phyloP scores from a whole-genome alignment of 1,140 invertebrate genomes.

The Berghia stephanieae region DNA sequence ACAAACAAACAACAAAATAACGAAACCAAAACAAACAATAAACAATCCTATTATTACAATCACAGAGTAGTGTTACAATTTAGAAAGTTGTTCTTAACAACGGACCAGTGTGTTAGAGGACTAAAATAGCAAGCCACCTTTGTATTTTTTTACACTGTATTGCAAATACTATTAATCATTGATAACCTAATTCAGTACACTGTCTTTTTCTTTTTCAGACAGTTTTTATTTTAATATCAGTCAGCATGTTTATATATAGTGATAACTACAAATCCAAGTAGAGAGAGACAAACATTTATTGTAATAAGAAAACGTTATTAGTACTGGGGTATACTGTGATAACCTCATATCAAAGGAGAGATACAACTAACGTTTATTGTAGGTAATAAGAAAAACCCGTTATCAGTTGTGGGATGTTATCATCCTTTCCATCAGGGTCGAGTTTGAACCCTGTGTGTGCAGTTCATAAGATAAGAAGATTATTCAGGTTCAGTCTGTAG shows the following conservation, averaged over 20 bases:
- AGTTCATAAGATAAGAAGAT: too few species aligned
- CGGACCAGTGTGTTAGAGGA: neutral
- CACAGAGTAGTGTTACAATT: neutral
- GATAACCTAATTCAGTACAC: too few species aligned
- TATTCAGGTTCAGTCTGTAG: too few species aligned
- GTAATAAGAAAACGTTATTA: neutral
- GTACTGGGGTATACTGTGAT: neutral
- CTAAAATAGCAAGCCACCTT: neutral
- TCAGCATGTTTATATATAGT: neutral
- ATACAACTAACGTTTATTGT: neutral
- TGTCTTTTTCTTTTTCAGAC: neutral
- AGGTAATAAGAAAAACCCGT: neutral
- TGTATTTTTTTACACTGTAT: neutral
- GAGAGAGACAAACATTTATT: neutral
- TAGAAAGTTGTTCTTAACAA: neutral
- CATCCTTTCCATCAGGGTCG: neutral
- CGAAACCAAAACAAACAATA: neutral
- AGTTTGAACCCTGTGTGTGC: too few species aligned
- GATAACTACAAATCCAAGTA: neutral
- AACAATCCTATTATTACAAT: neutral
- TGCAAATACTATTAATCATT: neutral
- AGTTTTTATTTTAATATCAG: neutral
- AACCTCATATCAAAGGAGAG: neutral
- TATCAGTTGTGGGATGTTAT: neutral
- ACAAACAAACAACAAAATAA: neutral